Evolutionary conservation across 2,888 invertebrate genomes (phyloP).

Genomic region (Dilophus febrilis): DNA sequence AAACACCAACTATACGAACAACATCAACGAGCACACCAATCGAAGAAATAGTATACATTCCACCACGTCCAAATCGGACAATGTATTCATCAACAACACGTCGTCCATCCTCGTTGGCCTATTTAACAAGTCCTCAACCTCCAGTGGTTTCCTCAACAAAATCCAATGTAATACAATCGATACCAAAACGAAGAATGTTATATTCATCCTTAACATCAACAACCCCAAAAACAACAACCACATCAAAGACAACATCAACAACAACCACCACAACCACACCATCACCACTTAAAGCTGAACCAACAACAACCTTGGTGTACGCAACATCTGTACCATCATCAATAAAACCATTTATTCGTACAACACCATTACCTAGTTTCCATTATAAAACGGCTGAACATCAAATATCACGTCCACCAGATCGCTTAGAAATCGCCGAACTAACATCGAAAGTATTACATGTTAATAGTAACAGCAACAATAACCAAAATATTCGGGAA

Average conservation of each 20-base stretch:
- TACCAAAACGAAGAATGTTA: slow-evolving; percentile 37
- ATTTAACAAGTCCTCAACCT: slow-evolving; percentile 24
- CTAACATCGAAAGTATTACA: slow-evolving; percentile 11
- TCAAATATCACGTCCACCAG: slow-evolving; percentile 11
- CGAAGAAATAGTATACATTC: slow-evolving; percentile 23
- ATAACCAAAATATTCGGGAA: not conserved
- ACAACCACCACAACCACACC: not conserved
- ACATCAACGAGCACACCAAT: slow-evolving; percentile 8
- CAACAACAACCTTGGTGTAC: slow-evolving; percentile 17
- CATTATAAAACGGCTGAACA: slow-evolving; percentile 8
- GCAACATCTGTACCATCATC: slow-evolving; percentile 17
- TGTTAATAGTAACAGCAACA: slow-evolving; percentile 4
- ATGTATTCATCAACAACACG: slow-evolving; percentile 32
- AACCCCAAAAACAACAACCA: not conserved
- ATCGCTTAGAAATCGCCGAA: slow-evolving; percentile 13
- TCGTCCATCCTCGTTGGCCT: slow-evolving; percentile 34
- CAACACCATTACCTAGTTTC: slow-evolving; percentile 11
- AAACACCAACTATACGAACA: too few species aligned
- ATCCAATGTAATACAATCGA: slow-evolving; percentile 45
- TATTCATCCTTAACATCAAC: slow-evolving; percentile 21
- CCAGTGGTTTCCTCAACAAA: slow-evolving; percentile 35
- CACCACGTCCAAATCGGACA: slow-evolving; percentile 27
- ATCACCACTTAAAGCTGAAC: slow-evolving; percentile 8
- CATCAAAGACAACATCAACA: not conserved
- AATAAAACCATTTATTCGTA: slow-evolving; percentile 12